Evolutionary conservation across 2,113 vertebrate genomes (phyloP).

Genomic region (Zosterops lateralis): DNA sequence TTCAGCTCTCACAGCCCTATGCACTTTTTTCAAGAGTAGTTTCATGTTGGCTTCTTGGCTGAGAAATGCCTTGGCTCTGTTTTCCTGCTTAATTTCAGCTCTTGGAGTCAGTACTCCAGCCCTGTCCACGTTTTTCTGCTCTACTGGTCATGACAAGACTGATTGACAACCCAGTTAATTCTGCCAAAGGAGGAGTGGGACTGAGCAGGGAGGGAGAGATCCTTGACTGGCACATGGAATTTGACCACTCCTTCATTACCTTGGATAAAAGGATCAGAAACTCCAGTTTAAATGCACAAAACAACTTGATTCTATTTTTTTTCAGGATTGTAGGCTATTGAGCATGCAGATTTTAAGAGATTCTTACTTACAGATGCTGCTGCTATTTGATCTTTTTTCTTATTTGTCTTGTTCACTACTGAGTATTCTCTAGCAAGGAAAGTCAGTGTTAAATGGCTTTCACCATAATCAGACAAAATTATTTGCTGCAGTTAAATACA

Average conservation of each 20-base stretch:
- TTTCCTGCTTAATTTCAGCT: neutral
- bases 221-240: neutral
- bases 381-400: neutral
- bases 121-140: neutral
- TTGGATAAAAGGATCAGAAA: neutral
- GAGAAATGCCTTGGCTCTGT: neutral
- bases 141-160: neutral
- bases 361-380: neutral
- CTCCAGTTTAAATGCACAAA: neutral
- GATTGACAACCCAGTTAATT: accelerated
- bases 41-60: neutral
- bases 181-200: neutral
- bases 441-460: neutral
- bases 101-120: neutral
- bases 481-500: neutral
- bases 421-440: neutral
- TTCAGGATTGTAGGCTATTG: neutral
- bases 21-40: neutral
- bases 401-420: neutral
- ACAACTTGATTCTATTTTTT: neutral
- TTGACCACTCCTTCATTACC: neutral
- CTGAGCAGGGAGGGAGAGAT: neutral
- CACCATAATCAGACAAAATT: neutral
- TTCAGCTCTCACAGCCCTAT: neutral
- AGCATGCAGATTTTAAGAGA: neutral